Percentiles rank a stretch among this genome's conserved stretches.
These are phyloP conservation scores for Rhizoglyphus robini DNA, from an alignment of 1,140 invertebrate genomes.

Conservation along the genomic window DNA sequence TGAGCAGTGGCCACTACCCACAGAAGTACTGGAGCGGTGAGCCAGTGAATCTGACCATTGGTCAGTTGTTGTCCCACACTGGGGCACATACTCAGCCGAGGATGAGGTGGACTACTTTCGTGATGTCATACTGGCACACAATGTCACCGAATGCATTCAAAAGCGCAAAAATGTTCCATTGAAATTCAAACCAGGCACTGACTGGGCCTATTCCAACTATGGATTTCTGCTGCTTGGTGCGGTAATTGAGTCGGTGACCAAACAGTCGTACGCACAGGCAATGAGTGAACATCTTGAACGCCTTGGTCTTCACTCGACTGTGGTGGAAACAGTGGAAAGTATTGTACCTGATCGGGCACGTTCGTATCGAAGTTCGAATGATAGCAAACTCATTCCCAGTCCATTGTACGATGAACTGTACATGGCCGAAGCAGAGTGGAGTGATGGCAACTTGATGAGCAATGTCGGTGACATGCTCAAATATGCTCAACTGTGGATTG, in stretches of 20 bases:
- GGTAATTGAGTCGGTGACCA: slow-evolving; percentile 15
- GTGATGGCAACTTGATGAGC: background rate
- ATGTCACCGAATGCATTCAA: background rate
- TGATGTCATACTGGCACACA: background rate
- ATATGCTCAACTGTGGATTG: background rate
- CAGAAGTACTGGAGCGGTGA: background rate
- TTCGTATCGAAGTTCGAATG: background rate
- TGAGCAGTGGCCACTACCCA: background rate
- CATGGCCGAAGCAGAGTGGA: background rate
- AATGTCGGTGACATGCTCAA: background rate
- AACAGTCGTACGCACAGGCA: too few species aligned
- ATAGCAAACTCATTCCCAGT: background rate
- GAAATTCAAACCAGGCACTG: slow-evolving; percentile 9
- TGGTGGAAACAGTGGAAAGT: background rate
- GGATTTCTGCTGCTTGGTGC: slow-evolving; percentile 13
- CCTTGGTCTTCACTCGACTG: background rate
- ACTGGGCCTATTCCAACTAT: slow-evolving; percentile 16
- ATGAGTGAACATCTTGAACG: too few species aligned
- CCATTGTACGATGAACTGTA: background rate
- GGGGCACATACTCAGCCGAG: background rate
- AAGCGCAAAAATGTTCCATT: slow-evolving; percentile 6
- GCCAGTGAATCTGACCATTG: background rate
- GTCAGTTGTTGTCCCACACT: slow-evolving; percentile 1
- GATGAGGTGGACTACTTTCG: background rate
- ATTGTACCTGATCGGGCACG: background rate